Conservation (phyloP, 2,888 invertebrate species). For the Campoplex capitator region DNA sequence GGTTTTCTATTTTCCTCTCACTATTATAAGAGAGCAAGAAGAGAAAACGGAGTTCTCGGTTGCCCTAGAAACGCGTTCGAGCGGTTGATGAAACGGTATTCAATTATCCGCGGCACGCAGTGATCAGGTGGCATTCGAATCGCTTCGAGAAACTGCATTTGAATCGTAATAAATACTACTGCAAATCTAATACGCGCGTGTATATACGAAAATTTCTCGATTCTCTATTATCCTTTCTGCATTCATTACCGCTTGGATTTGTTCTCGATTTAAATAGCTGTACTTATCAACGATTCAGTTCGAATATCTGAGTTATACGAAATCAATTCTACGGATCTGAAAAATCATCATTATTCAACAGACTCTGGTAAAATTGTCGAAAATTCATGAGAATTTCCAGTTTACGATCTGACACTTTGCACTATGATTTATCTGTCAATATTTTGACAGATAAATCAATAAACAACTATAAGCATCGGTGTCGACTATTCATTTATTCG, state of each 20-base stretch:
- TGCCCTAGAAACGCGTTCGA: conserved; percentile 63
- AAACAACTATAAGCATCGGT: no score
- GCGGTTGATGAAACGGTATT: conserved; percentile 66
- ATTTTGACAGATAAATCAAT: no score
- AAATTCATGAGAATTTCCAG: no score
- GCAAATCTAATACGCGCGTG: conserved; percentile 17
- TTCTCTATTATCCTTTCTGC: neutral
- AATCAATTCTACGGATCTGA: no score
- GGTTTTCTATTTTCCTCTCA: conserved; percentile 23
- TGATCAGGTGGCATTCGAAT: conserved; percentile 55
- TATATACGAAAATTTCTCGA: conserved; percentile 14
- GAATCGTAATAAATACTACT: conserved; percentile 40
- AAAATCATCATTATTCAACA: no score
- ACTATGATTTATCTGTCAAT: no score
- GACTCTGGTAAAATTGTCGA: no score
- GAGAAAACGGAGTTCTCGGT: conserved; percentile 43
- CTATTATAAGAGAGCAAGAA: neutral
- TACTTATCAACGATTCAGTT: neutral
- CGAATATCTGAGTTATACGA: neutral
- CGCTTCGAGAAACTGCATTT: conserved; percentile 59
- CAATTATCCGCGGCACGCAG: conserved; percentile 64
- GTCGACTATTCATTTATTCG: no score
- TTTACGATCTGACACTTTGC: no score
- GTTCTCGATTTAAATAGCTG: neutral
- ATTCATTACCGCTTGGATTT: neutral